Percentiles rank a stretch among this genome's conserved stretches.
These are phyloP conservation scores for Scalopus aquaticus DNA, from an alignment of 2,113 vertebrate genomes.

Conservation along the genomic window DNA sequence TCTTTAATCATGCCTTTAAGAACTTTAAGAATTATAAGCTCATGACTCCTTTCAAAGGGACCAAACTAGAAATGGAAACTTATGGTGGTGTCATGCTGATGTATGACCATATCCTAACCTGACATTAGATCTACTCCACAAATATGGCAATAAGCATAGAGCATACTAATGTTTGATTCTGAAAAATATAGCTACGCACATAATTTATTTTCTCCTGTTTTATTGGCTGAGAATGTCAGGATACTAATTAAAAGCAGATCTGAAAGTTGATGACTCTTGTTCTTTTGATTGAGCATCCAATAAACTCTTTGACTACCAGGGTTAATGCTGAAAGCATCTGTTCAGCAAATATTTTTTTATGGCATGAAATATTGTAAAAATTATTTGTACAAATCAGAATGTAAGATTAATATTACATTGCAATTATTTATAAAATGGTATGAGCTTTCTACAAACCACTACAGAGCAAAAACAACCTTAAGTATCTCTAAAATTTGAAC, in stretches of 20 bases:
- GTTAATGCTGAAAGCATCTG: neutral
- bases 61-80: neutral
- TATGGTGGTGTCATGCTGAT: neutral
- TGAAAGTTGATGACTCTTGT: neutral
- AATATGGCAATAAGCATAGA: neutral
- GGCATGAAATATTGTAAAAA: neutral
- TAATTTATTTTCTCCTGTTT: neutral
- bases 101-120: neutral
- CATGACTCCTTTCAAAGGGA: slow-evolving; percentile 12
- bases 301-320: neutral
- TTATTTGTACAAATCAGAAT: slow-evolving; percentile 20
- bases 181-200: neutral
- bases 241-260: slow-evolving; percentile 25
- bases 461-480: neutral
- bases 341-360: neutral
- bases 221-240: neutral
- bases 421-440: slow-evolving; percentile 10
- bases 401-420: neutral
- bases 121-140: neutral
- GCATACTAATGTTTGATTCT: neutral
- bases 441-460: neutral
- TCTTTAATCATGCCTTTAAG: slow-evolving; percentile 19
- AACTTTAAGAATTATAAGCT: slow-evolving; percentile 51
- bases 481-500: slow-evolving; percentile 10
- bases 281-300: neutral